phyloP scores from a whole-genome alignment of 2,888 invertebrate genomes.

The Harpalus rubripes region DNA sequence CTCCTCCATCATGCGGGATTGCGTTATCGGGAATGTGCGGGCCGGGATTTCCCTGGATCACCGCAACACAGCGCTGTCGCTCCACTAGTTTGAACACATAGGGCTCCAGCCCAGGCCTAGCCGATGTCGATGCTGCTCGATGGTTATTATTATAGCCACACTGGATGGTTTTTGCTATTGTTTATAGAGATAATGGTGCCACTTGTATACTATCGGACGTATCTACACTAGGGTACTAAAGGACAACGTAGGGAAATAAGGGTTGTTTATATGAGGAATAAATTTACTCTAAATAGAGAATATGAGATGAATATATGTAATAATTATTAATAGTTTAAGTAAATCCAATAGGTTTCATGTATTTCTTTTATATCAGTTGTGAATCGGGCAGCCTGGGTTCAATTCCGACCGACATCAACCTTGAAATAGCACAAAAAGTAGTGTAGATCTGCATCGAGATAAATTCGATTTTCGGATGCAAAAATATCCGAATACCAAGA shows the following conservation, averaged over 20 bases:
- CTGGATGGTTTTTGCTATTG: slow-evolving; percentile 48
- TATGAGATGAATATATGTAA: too few relatives aligned
- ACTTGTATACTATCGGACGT: slow-evolving; percentile 45
- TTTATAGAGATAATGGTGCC: slow-evolving; percentile 49
- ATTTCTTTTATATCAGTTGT: too few relatives aligned
- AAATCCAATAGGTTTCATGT: too few relatives aligned
- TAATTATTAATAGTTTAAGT: too few relatives aligned
- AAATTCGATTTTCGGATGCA: too few relatives aligned
- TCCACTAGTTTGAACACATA: background rate
- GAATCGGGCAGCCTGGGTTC: too few relatives aligned
- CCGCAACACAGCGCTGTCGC: slow-evolving; percentile 22
- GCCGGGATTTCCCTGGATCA: slow-evolving; percentile 51
- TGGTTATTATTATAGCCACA: slow-evolving; percentile 56
- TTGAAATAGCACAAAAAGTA: too few relatives aligned
- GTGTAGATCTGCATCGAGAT: too few relatives aligned
- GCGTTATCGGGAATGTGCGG: slow-evolving; percentile 47
- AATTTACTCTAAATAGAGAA: background rate
- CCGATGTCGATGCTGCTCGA: slow-evolving; percentile 22
- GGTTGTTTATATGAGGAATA: background rate
- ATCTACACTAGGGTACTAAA: slow-evolving; percentile 1
- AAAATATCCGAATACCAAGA: too few relatives aligned
- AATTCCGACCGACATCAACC: too few relatives aligned
- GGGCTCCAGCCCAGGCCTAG: background rate
- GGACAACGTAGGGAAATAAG: background rate
- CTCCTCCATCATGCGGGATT: slow-evolving; percentile 54